Conservation (phyloP, 2,888 invertebrate species). For the Itoplectis maculator region DNA sequence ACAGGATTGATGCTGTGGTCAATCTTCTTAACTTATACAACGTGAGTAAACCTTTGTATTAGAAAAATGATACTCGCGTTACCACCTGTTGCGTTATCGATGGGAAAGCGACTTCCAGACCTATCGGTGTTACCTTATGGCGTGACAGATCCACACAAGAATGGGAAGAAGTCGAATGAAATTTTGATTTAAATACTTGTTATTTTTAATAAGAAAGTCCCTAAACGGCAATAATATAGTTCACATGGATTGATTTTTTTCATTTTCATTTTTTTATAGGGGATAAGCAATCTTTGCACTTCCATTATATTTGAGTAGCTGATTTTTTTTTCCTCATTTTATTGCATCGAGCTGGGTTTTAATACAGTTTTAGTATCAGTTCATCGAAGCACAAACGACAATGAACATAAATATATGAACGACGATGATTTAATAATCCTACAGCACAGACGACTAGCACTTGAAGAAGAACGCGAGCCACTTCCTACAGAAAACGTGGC, state of each 20-base stretch:
- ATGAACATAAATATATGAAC: not conserved
- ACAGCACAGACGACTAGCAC: slow-evolving; percentile 68
- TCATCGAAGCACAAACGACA: not conserved
- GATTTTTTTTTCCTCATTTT: too few relatives aligned
- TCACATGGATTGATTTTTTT: too few relatives aligned
- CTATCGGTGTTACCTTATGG: not conserved
- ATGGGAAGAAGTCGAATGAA: too few relatives aligned
- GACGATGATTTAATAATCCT: not conserved
- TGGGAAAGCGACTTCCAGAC: not conserved
- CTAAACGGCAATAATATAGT: too few relatives aligned
- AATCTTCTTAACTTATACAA: slow-evolving; percentile 49
- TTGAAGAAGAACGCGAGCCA: slow-evolving; percentile 67
- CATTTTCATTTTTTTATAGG: too few relatives aligned
- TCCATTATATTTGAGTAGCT: too few relatives aligned
- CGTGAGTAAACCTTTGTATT: slow-evolving; percentile 32
- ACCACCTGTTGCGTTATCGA: slow-evolving; percentile 1
- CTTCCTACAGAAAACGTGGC: slow-evolving; percentile 73
- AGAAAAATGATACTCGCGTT: not conserved
- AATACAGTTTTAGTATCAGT: too few relatives aligned
- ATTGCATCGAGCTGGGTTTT: too few relatives aligned
- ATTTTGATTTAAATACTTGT: too few relatives aligned
- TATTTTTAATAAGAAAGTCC: too few relatives aligned
- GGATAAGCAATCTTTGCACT: too few relatives aligned
- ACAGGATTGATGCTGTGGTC: slow-evolving; percentile 39
- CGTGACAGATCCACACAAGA: not conserved